A percentile compares a stretch with the other conserved stretches of the same genome.
phyloP scores from a whole-genome alignment of 1,140 invertebrate species.

The Ephestia elutella region DNA sequence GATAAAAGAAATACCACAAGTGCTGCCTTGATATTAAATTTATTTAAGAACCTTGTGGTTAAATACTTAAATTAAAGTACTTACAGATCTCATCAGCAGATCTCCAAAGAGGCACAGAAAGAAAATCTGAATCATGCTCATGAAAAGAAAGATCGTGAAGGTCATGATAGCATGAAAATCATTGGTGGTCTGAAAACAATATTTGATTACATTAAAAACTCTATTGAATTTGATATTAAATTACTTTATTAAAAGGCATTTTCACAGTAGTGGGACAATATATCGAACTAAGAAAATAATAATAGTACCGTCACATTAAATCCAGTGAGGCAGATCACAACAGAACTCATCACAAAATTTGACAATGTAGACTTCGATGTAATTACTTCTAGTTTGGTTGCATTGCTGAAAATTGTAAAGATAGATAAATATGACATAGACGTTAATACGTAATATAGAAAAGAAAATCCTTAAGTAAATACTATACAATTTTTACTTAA shows the following conservation, averaged over 20 bases:
- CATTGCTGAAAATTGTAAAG: constrained; percentile 18
- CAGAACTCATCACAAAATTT: constrained; percentile 29
- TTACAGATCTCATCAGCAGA: constrained; percentile 29
- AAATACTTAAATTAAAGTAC: too few species aligned
- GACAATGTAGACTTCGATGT: constrained; percentile 27
- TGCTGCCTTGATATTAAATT: too few species aligned
- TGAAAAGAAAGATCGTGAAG: constrained; percentile 26
- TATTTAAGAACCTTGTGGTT: too few species aligned
- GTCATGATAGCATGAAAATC: constrained; percentile 19
- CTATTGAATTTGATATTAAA: too few species aligned
- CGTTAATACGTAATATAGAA: too few species aligned
- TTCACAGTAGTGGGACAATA: not conserved
- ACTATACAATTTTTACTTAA: too few species aligned
- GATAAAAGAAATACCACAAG: too few species aligned
- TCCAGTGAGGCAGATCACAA: constrained; percentile 31
- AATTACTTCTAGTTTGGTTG: constrained; percentile 20
- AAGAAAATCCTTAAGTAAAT: too few species aligned
- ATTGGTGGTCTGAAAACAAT: constrained; percentile 20
- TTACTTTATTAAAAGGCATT: too few species aligned
- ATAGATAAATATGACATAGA: too few species aligned
- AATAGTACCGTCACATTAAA: constrained; percentile 29
- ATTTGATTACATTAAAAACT: not conserved
- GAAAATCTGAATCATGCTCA: constrained; percentile 30
- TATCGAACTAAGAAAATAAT: not conserved
- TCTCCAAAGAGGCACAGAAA: constrained; percentile 34